Percentiles rank a stretch among this genome's conserved stretches.
phyloP scores from a whole-genome alignment of 2,797 vertebrate species.

The Varecia variegata region DNA sequence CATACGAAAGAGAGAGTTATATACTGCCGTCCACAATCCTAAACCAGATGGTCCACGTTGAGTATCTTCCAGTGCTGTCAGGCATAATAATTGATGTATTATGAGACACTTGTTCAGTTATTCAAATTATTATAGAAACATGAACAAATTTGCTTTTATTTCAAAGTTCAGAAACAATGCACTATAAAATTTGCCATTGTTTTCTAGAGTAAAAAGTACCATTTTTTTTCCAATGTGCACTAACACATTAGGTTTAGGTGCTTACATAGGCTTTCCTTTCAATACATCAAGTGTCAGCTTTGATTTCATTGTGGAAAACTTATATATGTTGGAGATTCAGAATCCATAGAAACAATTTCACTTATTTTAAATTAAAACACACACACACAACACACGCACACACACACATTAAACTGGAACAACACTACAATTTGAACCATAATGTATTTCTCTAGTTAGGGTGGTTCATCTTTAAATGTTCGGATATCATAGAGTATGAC shows the following conservation, averaged over 20 bases:
- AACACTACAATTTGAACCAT: background rate
- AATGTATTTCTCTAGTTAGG: background rate
- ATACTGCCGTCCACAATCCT: background rate
- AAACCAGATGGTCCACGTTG: background rate
- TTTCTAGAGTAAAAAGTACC: background rate
- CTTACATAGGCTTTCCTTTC: background rate
- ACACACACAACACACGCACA: background rate
- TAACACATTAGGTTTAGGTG: background rate
- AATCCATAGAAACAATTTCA: background rate
- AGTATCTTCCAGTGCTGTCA: background rate
- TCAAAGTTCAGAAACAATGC: constrained; percentile 1
- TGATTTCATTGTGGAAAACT: background rate
- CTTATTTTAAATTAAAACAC: background rate
- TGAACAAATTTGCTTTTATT: background rate
- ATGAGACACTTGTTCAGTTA: background rate
- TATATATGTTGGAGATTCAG: background rate
- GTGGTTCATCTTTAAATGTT: background rate
- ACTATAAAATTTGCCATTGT: background rate
- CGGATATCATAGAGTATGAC: background rate
- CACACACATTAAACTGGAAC: background rate
- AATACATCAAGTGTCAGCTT: background rate
- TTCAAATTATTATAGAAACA: background rate
- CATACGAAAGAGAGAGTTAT: background rate
- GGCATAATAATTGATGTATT: background rate
- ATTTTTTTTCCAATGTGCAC: background rate